A percentile compares a stretch with the other conserved stretches of the same genome.
Evolutionary conservation across 2,113 vertebrate species (phyloP).

Genomic region (Aix galericulata): DNA sequence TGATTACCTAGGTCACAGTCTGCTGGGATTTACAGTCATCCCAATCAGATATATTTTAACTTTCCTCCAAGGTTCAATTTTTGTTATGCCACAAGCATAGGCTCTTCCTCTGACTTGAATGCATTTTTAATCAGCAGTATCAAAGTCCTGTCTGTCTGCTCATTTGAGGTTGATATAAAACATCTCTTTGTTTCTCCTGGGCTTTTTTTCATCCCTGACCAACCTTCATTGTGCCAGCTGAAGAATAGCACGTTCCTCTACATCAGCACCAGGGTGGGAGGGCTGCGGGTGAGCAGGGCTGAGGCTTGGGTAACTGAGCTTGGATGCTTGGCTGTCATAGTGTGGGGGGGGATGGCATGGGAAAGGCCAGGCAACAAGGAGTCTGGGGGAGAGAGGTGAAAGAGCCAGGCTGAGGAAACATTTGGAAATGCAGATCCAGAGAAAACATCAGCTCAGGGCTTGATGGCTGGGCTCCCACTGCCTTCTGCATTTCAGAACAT

Average conservation of each 20-base stretch:
- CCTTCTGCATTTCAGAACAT: background rate
- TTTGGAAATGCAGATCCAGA: background rate
- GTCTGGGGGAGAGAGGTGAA: background rate
- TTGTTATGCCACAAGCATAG: background rate
- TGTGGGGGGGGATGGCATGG: background rate
- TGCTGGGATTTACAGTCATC: background rate
- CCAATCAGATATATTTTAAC: background rate
- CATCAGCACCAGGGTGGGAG: accelerated
- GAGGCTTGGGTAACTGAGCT: accelerated
- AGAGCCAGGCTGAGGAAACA: background rate
- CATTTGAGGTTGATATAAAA: background rate
- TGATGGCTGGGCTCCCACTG: too few species aligned
- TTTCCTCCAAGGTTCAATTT: background rate
- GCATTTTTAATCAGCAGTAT: background rate
- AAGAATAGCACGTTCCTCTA: accelerated
- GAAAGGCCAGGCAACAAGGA: background rate
- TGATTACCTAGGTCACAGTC: background rate
- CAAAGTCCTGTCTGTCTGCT: background rate
- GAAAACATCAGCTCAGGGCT: background rate
- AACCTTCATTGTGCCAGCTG: background rate
- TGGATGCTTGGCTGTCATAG: background rate
- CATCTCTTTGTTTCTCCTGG: background rate
- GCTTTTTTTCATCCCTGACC: background rate
- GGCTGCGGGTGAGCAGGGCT: accelerated
- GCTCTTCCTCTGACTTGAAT: background rate